phyloP scores from a whole-genome alignment of 2,797 vertebrate genomes.

The Hydrophis major region DNA sequence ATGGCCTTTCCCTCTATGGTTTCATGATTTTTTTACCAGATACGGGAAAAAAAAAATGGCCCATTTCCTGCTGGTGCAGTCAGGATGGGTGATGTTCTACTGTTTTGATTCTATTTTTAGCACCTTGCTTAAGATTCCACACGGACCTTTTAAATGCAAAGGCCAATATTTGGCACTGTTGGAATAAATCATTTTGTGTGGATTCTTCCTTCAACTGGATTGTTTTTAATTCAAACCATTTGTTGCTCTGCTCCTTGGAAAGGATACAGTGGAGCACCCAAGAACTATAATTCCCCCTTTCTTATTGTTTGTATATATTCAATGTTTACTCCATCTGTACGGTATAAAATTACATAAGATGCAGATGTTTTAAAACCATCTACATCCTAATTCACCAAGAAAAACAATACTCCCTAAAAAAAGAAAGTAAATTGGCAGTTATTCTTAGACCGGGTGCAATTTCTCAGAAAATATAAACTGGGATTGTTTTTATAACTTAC shows the following conservation, averaged over 20 bases:
- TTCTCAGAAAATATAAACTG: not conserved
- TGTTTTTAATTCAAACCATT: not conserved
- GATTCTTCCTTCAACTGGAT: not conserved
- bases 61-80: not conserved
- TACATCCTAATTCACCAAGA: not conserved
- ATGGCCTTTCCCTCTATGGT: not conserved
- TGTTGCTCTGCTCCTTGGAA: not conserved
- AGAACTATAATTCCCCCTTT: not conserved
- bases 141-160: not conserved
- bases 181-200: not conserved
- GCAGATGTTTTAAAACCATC: not conserved
- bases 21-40: constrained; percentile 14
- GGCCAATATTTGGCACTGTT: not conserved
- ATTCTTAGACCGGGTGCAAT: not conserved
- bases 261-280: not conserved
- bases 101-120: constrained; percentile 26
- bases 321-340: not conserved
- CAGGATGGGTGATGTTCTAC: not conserved
- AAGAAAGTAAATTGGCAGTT: not conserved
- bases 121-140: constrained; percentile 8
- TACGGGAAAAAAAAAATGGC: not conserved
- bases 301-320: not conserved
- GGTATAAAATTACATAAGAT: not conserved
- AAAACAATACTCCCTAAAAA: not conserved
- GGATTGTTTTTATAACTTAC: not conserved